Base-by-base conservation (phyloP, 2,888 invertebrate genomes). In the Aplocera efformata region DNA sequence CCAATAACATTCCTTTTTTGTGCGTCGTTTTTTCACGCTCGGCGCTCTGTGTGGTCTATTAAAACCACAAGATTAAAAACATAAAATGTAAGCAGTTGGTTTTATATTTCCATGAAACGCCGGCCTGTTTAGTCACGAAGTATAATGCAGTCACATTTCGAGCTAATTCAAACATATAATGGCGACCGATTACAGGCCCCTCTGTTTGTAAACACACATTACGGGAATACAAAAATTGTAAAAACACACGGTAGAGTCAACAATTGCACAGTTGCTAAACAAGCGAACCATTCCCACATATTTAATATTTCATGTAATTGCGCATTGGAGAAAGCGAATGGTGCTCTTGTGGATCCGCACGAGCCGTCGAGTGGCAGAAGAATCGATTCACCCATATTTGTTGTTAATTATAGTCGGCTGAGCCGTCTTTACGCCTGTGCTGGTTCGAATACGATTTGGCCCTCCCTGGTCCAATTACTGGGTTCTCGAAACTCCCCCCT, bases 381-480 rank as follows among this genome's bases (percentile, higher is more conserved):
- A 81, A 84, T 85, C 86, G 84, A 86, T 86, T 83, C 76, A 78
- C 83, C 83, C 86, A 86, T 83, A 88, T 88, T 86, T 86, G 86
- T 85, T 84, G 85, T 86, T 86, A 86, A 88, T 88, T 86, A 88
- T 84, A 73, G 78, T 75, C 81, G 81, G 81, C 79, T 79, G 78
- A 81, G 79, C 79, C 81, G 84, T 77, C 84, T 80, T 88, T 88
- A 83, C 88, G 86, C 86, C 74, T 82, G 75, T 73, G 72, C 80
- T 76, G 78, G 64, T 73, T 72, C 78, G 80, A 88, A 88, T 86
- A 72, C 81, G 85, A 85, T 88, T 85, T 80, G 79, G 74, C 82
- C 82, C 86, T 82, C 85, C 85, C 85, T 76, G 82, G 80, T 85
- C 86, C 86, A 88, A 85, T 88, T 86, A 86, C 79, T 57, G 80